phyloP scores from a whole-genome alignment of 2,113 vertebrate species.

The Albula goreensis region DNA sequence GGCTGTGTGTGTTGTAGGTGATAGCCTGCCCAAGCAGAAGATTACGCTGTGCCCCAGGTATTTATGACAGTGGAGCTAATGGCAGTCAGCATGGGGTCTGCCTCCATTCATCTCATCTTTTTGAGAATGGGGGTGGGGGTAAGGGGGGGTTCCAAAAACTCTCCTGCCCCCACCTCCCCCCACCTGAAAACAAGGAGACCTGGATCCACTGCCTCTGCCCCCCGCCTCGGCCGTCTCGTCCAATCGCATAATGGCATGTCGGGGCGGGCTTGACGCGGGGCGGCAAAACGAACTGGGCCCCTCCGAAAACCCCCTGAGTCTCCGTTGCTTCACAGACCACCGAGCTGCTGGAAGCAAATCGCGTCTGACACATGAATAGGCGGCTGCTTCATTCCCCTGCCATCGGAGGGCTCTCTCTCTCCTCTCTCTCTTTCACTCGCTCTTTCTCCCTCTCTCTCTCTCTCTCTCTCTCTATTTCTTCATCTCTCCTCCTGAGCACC shows the following conservation, averaged over 20 bases:
- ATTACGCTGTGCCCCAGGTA: constrained; percentile 19
- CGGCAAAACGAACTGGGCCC: constrained; percentile 22
- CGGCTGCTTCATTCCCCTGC: constrained; percentile 1
- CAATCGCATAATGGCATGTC: constrained; percentile 6
- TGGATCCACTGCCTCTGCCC: background rate
- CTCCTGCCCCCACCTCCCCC: too few species aligned
- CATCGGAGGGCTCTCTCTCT: constrained; percentile 19
- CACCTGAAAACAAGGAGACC: background rate
- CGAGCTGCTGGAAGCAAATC: constrained; percentile 32
- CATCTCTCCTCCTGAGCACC: background rate
- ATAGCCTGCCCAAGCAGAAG: constrained; percentile 3
- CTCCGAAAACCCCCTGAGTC: constrained; percentile 1
- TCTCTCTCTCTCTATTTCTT: too few species aligned
- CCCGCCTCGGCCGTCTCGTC: background rate
- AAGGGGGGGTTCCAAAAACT: background rate
- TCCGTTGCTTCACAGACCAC: constrained; percentile 36
- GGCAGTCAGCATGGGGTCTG: background rate
- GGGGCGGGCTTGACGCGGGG: constrained; percentile 14
- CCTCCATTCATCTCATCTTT: background rate
- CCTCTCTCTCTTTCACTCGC: too few species aligned
- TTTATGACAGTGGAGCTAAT: constrained; percentile 14
- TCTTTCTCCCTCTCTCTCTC: background rate
- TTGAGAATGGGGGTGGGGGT: background rate
- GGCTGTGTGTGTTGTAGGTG: background rate
- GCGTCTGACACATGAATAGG: constrained; percentile 36